Evolutionary conservation across 2,888 invertebrate species (phyloP).

Genomic region (Aporophyla nigra): DNA sequence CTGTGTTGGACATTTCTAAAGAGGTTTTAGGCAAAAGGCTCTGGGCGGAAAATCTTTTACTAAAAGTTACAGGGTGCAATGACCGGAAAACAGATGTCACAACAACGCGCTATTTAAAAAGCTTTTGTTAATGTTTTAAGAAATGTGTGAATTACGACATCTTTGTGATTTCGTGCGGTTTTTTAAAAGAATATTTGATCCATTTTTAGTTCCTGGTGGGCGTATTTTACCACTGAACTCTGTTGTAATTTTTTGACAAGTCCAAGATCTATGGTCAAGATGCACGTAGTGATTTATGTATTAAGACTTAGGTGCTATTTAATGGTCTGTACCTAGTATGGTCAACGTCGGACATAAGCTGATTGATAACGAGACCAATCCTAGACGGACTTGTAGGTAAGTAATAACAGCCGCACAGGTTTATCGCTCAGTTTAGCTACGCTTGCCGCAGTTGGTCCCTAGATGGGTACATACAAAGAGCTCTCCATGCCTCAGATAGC

Average conservation of each 20-base stretch:
- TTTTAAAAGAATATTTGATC: not conserved
- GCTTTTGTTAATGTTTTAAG: constrained; percentile 53
- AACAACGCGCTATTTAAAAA: constrained; percentile 61
- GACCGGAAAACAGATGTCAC: constrained; percentile 73
- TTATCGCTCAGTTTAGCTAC: too few species aligned
- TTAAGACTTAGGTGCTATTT: not conserved
- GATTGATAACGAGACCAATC: not conserved
- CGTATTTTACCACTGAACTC: not conserved
- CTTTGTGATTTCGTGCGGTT: not conserved
- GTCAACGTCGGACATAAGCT: not conserved
- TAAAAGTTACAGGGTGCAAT: constrained; percentile 70
- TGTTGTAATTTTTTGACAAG: not conserved
- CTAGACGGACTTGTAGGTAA: not conserved
- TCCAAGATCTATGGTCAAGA: too few species aligned
- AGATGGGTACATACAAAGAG: too few species aligned
- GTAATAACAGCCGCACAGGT: too few species aligned
- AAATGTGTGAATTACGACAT: constrained; percentile 37
- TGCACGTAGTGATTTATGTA: not conserved
- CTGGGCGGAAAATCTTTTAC: constrained; percentile 68
- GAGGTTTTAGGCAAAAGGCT: constrained; percentile 67
- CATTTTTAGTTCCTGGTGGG: not conserved
- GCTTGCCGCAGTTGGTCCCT: too few species aligned
- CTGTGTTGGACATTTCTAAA: constrained; percentile 70
- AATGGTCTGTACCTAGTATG: not conserved
- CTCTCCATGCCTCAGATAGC: too few species aligned